Conservation (phyloP, 2,113 vertebrate genomes). For the Myxocyprinus asiaticus region DNA sequence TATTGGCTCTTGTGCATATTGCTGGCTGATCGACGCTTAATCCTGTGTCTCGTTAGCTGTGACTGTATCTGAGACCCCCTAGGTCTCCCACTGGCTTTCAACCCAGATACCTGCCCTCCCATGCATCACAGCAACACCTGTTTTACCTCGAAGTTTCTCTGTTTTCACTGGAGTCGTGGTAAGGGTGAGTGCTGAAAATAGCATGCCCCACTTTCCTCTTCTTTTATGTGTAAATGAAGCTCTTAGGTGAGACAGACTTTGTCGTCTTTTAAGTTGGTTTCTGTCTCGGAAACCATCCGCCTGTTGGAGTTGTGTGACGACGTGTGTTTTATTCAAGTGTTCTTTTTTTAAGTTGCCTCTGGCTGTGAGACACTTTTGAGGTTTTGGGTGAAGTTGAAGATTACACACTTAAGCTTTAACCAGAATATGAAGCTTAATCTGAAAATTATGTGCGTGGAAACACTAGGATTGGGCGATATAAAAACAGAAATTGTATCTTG, state of each 20-base stretch:
- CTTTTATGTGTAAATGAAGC: conserved; percentile 54
- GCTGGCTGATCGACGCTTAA: neutral
- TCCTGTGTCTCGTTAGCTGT: conserved; percentile 29
- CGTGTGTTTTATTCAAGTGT: neutral
- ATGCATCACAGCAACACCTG: conserved; percentile 50
- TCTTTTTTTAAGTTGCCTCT: neutral
- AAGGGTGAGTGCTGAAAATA: conserved; percentile 54
- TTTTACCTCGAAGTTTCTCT: conserved; percentile 6
- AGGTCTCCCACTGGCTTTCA: conserved; percentile 42
- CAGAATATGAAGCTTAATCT: too few relatives aligned
- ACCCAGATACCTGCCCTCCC: conserved; percentile 45
- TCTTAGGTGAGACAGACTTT: conserved; percentile 36
- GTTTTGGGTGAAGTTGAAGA: neutral
- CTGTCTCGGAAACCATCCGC: neutral
- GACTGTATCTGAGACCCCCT: conserved; percentile 1
- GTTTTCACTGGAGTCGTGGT: conserved; percentile 13
- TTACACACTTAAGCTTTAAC: too few relatives aligned
- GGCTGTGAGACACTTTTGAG: neutral
- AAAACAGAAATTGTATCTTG: too few relatives aligned
- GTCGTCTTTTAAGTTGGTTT: conserved; percentile 14
- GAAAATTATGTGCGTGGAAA: too few relatives aligned
- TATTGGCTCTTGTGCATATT: neutral
- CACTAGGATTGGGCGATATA: too few relatives aligned
- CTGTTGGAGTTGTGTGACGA: neutral
- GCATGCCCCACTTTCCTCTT: conserved; percentile 44